These are phyloP conservation scores for Ophiothrix spiculata DNA, from an alignment of 35 echinoderm and acorn worm species.

Conservation along the genomic window DNA sequence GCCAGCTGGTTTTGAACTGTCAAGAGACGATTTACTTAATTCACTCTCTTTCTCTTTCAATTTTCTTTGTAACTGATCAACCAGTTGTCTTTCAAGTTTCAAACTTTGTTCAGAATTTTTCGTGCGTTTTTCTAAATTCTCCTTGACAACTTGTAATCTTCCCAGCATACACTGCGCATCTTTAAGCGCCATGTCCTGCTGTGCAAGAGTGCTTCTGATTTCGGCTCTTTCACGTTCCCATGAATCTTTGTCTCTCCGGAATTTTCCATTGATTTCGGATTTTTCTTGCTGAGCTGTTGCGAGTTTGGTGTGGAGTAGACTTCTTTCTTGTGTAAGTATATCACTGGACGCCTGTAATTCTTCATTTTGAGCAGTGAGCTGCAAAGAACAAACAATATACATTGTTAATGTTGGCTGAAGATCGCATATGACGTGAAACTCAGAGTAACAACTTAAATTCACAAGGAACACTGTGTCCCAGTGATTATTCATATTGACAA, in stretches of 20 bases:
- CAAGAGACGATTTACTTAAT: not conserved
- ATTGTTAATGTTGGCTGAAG: too few relatives aligned
- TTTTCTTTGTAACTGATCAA: not conserved
- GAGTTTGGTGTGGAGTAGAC: slow-evolving; percentile 70
- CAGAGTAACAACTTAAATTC: too few relatives aligned
- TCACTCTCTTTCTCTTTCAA: not conserved
- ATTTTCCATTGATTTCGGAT: slow-evolving; percentile 43
- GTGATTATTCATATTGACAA: too few relatives aligned
- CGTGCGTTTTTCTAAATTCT: slow-evolving; percentile 23
- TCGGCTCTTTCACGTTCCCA: slow-evolving; percentile 47
- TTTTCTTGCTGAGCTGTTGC: slow-evolving; percentile 54
- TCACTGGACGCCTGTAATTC: slow-evolving; percentile 88
- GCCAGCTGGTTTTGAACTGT: slow-evolving; percentile 37
- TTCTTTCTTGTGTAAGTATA: slow-evolving; percentile 76
- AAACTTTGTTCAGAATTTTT: slow-evolving; percentile 58
- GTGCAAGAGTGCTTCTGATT: slow-evolving; percentile 1
- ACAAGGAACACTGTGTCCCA: too few relatives aligned
- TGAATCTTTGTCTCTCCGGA: slow-evolving; percentile 58
- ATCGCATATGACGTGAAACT: too few relatives aligned
- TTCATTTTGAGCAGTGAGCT: slow-evolving; percentile 89
- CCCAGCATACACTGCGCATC: slow-evolving; percentile 55
- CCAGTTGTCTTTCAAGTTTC: slow-evolving; percentile 30
- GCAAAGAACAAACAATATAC: not conserved
- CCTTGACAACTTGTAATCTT: slow-evolving; percentile 39
- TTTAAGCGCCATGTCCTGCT: slow-evolving; percentile 67